These are phyloP conservation scores for Halcyon smyrnensis DNA, from an alignment of 2,797 vertebrate species.

Conservation along the genomic window DNA sequence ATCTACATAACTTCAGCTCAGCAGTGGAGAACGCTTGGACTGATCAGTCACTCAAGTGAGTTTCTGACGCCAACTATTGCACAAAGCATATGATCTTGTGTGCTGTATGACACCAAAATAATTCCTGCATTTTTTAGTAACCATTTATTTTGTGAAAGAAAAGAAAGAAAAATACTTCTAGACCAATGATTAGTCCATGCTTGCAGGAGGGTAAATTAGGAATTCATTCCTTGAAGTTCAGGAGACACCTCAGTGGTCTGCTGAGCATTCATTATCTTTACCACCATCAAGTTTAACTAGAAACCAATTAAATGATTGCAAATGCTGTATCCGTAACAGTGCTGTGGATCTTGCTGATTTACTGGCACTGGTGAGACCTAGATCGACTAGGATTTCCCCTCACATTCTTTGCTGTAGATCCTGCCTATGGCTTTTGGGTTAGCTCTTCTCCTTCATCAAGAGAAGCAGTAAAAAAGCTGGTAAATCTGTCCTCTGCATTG, in stretches of 20 bases:
- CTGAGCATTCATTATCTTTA: not conserved
- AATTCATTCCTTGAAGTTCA: not conserved
- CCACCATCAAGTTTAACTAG: not conserved
- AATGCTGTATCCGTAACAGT: not conserved
- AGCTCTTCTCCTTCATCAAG: constrained; percentile 23
- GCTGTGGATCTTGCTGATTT: not conserved
- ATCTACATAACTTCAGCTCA: not conserved
- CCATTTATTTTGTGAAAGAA: not conserved
- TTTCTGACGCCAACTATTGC: not conserved
- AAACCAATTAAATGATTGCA: not conserved
- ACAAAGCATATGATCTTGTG: not conserved
- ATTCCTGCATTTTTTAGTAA: not conserved
- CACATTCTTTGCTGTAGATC: not conserved
- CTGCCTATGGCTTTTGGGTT: not conserved
- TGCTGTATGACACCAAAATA: not conserved
- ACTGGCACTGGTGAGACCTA: not conserved
- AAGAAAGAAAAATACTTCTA: not conserved
- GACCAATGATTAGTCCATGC: not conserved
- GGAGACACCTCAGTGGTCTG: not conserved
- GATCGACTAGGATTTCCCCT: not conserved
- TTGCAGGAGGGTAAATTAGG: not conserved
- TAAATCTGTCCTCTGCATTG: not conserved
- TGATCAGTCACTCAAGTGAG: not conserved
- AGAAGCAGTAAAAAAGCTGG: constrained; percentile 45
- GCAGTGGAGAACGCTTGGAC: not conserved